Percentiles rank a stretch among this genome's conserved stretches.
These are phyloP conservation scores for Falco berigora DNA, from an alignment of 2,797 vertebrate genomes.

Conservation along the genomic window DNA sequence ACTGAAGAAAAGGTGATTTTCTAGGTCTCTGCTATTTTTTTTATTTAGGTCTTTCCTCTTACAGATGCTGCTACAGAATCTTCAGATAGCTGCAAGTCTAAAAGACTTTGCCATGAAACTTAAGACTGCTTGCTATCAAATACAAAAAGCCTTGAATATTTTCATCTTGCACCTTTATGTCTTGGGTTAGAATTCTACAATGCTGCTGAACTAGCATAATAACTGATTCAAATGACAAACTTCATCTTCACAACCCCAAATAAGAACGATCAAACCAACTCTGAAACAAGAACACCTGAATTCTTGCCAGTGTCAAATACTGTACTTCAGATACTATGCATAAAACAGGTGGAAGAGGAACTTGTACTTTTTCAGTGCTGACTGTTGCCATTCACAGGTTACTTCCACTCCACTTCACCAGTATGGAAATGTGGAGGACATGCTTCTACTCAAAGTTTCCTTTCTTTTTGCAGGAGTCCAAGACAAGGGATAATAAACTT, in stretches of 20 bases:
- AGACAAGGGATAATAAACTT: not conserved
- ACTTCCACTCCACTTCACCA: not conserved
- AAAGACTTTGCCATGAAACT: not conserved
- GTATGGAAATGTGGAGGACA: not conserved
- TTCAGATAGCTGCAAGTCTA: not conserved
- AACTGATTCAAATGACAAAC: not conserved
- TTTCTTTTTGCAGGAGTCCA: not conserved
- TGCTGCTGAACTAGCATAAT: not conserved
- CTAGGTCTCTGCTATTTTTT: not conserved
- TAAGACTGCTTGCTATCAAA: not conserved
- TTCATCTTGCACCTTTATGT: not conserved
- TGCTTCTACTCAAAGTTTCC: not conserved
- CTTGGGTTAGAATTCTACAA: not conserved
- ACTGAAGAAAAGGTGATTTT: not conserved
- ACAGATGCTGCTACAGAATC: not conserved
- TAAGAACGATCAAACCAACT: not conserved
- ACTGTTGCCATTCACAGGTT: not conserved
- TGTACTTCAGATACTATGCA: not conserved
- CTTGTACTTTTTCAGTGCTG: not conserved
- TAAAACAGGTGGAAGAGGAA: not conserved
- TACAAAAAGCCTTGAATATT: not conserved
- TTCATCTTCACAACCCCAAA: not conserved
- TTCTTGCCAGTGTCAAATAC: not conserved
- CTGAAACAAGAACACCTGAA: not conserved
- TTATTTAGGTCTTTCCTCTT: not conserved